Conservation (phyloP, 1,140 invertebrate genomes). For the Bombus pyrosoma region DNA sequence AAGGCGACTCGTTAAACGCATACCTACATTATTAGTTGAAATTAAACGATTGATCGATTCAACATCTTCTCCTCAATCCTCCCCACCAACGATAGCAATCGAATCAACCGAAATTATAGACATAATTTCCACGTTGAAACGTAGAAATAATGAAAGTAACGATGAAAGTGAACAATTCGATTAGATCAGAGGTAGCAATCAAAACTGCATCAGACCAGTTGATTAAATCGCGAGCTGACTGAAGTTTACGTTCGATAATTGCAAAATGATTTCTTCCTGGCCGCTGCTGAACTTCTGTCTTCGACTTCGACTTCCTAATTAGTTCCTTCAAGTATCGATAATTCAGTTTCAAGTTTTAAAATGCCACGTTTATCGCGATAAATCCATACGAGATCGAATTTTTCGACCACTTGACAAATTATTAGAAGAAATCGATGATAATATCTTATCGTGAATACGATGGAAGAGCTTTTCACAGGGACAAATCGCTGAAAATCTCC, state of each 20-base stretch:
- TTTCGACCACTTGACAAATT: too few species aligned
- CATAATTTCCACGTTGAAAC: not conserved
- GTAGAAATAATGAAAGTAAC: not conserved
- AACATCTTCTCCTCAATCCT: not conserved
- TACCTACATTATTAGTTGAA: not conserved
- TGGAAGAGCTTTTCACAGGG: not conserved
- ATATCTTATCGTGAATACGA: not conserved
- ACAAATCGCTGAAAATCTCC: not conserved
- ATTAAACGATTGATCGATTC: not conserved
- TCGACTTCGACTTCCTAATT: not conserved
- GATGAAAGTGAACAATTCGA: slow-evolving; percentile 3
- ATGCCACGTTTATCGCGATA: not conserved
- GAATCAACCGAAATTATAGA: not conserved
- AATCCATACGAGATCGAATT: not conserved
- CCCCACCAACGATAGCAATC: not conserved
- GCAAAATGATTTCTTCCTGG: not conserved
- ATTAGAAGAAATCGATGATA: not conserved
- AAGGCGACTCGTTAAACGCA: not conserved
- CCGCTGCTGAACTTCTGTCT: not conserved
- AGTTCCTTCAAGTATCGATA: slow-evolving; percentile 16
- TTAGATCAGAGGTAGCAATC: not conserved
- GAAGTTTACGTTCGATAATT: slow-evolving; percentile 25
- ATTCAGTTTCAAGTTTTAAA: not conserved
- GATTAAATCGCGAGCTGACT: slow-evolving; percentile 7
- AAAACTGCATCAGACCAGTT: not conserved